Conservation (phyloP, 2,113 vertebrate genomes). For the Brachirus orientalis region DNA sequence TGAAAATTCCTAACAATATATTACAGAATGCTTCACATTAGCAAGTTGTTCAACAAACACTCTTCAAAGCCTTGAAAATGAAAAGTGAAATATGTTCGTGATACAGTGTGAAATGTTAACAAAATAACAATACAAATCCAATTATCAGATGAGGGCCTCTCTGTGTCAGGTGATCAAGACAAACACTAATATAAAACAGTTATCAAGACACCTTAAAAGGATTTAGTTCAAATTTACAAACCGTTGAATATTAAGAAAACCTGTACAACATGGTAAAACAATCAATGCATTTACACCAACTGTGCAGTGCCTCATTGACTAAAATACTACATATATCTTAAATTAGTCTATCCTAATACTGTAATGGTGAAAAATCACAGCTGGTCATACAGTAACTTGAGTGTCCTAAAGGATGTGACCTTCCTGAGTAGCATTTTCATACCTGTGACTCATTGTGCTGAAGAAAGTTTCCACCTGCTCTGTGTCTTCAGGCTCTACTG, state of each 20-base stretch:
- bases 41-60: slow-evolving; percentile 39
- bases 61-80: slow-evolving; percentile 20
- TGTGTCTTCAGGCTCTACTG: slow-evolving; percentile 56
- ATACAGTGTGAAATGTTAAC: slow-evolving; percentile 55
- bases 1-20: background rate
- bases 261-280: slow-evolving; percentile 33
- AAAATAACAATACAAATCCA: slow-evolving; percentile 73
- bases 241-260: background rate
- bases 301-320: slow-evolving; percentile 42
- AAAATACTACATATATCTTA: slow-evolving; percentile 48
- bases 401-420: slow-evolving; percentile 61
- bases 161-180: slow-evolving; percentile 76
- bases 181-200: slow-evolving; percentile 74
- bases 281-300: slow-evolving; percentile 26
- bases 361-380: slow-evolving; percentile 37
- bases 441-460: slow-evolving; percentile 97
- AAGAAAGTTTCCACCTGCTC: slow-evolving; percentile 92
- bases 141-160: slow-evolving; percentile 64
- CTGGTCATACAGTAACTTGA: slow-evolving; percentile 1
- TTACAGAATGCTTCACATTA: slow-evolving; percentile 1
- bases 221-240: slow-evolving; percentile 31
- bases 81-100: slow-evolving; percentile 30
- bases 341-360: slow-evolving; percentile 47
- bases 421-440: slow-evolving; percentile 73
- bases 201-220: slow-evolving; percentile 46